Evolutionary conservation across 2,113 vertebrate species (phyloP).

Genomic region (Kobus ellipsiprymnus): DNA sequence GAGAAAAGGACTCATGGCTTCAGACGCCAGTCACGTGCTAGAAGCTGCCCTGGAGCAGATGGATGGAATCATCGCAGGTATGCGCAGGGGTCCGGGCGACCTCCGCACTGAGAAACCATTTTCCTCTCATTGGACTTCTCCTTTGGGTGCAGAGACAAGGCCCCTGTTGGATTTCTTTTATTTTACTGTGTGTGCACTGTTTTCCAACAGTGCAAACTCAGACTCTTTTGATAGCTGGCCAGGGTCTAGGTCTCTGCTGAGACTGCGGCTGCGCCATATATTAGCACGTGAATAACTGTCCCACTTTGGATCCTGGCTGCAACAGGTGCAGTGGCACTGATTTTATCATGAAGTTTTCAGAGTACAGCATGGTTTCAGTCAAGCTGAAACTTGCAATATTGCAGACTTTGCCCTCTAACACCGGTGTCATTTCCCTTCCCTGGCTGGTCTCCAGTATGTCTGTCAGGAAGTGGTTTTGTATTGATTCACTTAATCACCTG

Average conservation of each 20-base stretch:
- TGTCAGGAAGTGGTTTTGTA: neutral
- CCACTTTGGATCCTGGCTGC: neutral
- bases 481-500: neutral
- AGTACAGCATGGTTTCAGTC: neutral
- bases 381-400: neutral
- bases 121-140: neutral
- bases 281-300: neutral
- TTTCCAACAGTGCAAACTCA: neutral
- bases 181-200: neutral
- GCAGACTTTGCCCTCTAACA: neutral
- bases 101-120: neutral
- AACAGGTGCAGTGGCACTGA: neutral
- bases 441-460: neutral
- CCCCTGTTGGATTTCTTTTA: neutral
- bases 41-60: slow-evolving; percentile 93
- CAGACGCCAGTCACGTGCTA: slow-evolving; percentile 88
- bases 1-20: slow-evolving; percentile 81
- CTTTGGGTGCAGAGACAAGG: neutral
- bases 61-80: slow-evolving; percentile 95
- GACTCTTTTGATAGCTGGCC: neutral
- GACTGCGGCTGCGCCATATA: fast-evolving
- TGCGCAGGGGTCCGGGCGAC: neutral
- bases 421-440: neutral
- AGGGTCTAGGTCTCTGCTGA: neutral
- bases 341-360: neutral